Evolutionary conservation across 2,888 invertebrate species (phyloP).

Genomic region (Rhagonycha fulva): DNA sequence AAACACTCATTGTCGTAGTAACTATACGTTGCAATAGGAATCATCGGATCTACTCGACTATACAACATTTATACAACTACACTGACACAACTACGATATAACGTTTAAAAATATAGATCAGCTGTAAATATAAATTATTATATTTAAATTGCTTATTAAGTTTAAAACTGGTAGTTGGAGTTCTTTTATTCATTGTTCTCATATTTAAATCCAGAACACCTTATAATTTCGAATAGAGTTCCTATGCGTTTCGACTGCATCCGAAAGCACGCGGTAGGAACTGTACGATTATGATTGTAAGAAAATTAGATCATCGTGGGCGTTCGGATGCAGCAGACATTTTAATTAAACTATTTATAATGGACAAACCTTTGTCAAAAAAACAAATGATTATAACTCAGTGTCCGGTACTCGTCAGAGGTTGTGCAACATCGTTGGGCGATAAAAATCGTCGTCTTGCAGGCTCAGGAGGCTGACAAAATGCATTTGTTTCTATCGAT

Average conservation of each 20-base stretch:
- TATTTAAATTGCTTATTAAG: constrained; percentile 40
- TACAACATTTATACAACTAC: constrained; percentile 54
- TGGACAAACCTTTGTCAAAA: constrained; percentile 19
- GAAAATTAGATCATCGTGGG: constrained; percentile 25
- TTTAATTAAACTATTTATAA: constrained; percentile 7
- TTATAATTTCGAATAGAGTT: constrained; percentile 34
- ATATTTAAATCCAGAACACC: constrained; percentile 30
- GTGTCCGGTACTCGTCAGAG: constrained; percentile 61
- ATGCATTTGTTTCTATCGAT: constrained; percentile 61
- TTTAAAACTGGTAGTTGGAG: constrained; percentile 38
- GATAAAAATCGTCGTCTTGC: constrained; percentile 60
- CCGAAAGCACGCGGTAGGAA: constrained; percentile 37
- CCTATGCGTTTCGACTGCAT: constrained; percentile 31
- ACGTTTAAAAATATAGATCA: constrained; percentile 55
- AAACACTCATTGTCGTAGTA: constrained; percentile 49
- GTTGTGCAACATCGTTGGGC: constrained; percentile 59
- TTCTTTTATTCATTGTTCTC: constrained; percentile 32
- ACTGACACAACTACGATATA: constrained; percentile 54
- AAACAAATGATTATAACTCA: constrained; percentile 49
- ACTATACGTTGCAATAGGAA: constrained; percentile 59
- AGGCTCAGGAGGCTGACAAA: constrained; percentile 61
- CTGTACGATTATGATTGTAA: constrained; percentile 32
- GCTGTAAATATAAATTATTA: constrained; percentile 51
- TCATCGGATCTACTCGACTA: constrained; percentile 55
- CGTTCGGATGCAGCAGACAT: constrained; percentile 19